phyloP scores from a whole-genome alignment of 2,888 invertebrate species.

The Aspidiotus rigidus region DNA sequence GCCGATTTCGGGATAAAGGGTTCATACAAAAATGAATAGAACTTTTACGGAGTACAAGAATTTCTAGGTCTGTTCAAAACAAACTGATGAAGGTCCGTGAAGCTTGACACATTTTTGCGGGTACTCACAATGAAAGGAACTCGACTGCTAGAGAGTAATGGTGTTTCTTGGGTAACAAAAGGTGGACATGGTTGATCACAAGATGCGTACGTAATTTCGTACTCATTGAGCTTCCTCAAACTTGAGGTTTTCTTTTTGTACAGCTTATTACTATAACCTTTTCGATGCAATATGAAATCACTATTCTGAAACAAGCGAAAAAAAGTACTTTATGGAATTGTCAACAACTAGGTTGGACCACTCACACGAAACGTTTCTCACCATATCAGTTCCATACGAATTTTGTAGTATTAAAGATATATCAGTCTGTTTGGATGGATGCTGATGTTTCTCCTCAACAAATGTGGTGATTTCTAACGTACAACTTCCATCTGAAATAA shows the following conservation, averaged over 20 bases:
- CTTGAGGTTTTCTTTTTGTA: conserved; percentile 26
- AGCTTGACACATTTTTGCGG: too few relatives aligned
- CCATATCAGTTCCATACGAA: conserved; percentile 27
- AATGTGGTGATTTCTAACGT: conserved; percentile 12
- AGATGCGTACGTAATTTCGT: conserved; percentile 26
- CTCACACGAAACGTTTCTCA: background rate
- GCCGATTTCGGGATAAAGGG: too few relatives aligned
- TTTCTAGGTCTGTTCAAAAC: too few relatives aligned
- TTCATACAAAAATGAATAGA: too few relatives aligned
- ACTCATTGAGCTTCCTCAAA: conserved; percentile 26
- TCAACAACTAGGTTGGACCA: background rate
- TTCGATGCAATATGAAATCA: conserved; percentile 21
- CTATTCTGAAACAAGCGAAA: background rate
- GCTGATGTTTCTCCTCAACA: conserved; percentile 14
- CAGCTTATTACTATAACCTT: conserved; percentile 13
- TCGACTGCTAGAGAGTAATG: conserved; percentile 11
- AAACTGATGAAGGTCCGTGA: too few relatives aligned
- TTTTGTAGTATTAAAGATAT: conserved; percentile 28
- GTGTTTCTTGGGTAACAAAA: conserved; percentile 28
- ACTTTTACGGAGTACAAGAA: too few relatives aligned
- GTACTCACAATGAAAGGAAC: conserved; percentile 25
- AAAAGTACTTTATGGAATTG: background rate
- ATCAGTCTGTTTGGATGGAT: conserved; percentile 23
- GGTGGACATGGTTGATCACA: conserved; percentile 33
- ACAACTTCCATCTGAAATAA: conserved; percentile 5